phyloP scores from a whole-genome alignment of 2,113 vertebrate genomes.

The Callionymus lyra region DNA sequence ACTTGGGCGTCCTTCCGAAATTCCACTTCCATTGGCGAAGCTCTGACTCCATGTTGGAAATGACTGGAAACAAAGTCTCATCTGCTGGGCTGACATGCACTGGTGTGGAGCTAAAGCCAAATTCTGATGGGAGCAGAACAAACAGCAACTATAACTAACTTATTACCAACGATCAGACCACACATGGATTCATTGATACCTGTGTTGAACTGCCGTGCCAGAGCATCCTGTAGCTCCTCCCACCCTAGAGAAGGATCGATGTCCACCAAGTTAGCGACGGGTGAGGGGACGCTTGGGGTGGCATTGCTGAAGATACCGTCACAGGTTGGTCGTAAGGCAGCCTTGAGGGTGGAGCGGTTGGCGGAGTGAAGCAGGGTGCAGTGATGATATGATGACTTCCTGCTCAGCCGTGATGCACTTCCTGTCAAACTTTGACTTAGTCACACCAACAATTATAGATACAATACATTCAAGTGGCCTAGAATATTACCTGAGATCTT shows the following conservation, averaged over 20 bases:
- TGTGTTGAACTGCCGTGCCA: constrained; percentile 71
- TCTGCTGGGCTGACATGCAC: constrained; percentile 72
- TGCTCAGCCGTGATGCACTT: constrained; percentile 83
- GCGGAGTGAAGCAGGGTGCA: constrained; percentile 81
- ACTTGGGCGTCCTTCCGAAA: constrained; percentile 86
- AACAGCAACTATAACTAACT: background rate
- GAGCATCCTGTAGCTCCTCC: constrained; percentile 67
- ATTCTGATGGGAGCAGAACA: constrained; percentile 32
- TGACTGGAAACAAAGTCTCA: constrained; percentile 72
- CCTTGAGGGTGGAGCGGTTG: constrained; percentile 67
- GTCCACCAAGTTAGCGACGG: constrained; percentile 78
- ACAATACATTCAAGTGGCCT: too few species aligned
- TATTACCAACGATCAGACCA: background rate
- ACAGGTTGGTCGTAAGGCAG: constrained; percentile 72
- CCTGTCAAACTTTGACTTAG: constrained; percentile 64
- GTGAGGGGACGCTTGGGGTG: constrained; percentile 80
- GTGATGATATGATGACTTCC: constrained; percentile 83
- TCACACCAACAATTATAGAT: too few species aligned
- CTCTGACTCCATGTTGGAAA: constrained; percentile 63
- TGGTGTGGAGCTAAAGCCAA: constrained; percentile 51
- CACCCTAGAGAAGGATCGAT: constrained; percentile 73
- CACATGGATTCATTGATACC: constrained; percentile 18
- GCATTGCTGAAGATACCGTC: constrained; percentile 81
- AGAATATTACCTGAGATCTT: constrained; percentile 77
- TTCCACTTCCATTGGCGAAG: constrained; percentile 85